Base-by-base conservation (phyloP, 2,797 vertebrate genomes). In the Aeoliscus strigatus region DNA sequence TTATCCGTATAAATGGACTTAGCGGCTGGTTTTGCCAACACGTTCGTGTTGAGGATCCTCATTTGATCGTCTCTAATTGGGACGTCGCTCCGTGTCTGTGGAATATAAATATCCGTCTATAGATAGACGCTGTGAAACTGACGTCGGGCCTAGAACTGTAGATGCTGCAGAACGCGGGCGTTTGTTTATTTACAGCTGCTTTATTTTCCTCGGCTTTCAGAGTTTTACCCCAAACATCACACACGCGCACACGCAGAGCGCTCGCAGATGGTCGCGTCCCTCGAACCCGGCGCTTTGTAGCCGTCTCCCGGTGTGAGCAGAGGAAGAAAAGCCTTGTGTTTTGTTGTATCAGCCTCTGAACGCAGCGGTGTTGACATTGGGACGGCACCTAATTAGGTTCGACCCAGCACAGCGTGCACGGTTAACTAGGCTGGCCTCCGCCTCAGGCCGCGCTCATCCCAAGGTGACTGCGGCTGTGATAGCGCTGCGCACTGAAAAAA, bases 1-100 rank as follows among this genome's bases (percentile, higher is more conserved):
- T 81, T 81, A 81, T 82, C 76, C 68, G 64, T 80, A 82, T 77
- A 87, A 88, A 87, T 83, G 80, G 83, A 88, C 86, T 87, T 86
- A 87, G 81, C 47, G 70, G 66, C 68, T 75, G 81, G 77, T 77
- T 81, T 70, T 2, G 51, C 3, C 27, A 18, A 64, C 27, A 53
- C 53, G 47, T 51, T 55, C 14, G 51, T 74, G 74, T 60, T 1
- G 24, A 62, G 52, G 31, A 66, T 53, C 54, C 69, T 60, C 60
- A 44, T 75, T 77, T 75, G 75, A 83, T 78, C 66, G 23, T 51
- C 47, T 61, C 42, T 82, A 83, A 83, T 72, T 83, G 73, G 61
- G 60, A 60, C 64, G 71, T 68, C 51, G 51, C 65, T 66, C 56
- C 58, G n/a, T 61, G 57, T 74, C 57, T 50, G 51, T 59, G 52